These are phyloP conservation scores for Hippoglossus hippoglossus DNA, from an alignment of 2,797 vertebrate species.

Conservation along the genomic window DNA sequence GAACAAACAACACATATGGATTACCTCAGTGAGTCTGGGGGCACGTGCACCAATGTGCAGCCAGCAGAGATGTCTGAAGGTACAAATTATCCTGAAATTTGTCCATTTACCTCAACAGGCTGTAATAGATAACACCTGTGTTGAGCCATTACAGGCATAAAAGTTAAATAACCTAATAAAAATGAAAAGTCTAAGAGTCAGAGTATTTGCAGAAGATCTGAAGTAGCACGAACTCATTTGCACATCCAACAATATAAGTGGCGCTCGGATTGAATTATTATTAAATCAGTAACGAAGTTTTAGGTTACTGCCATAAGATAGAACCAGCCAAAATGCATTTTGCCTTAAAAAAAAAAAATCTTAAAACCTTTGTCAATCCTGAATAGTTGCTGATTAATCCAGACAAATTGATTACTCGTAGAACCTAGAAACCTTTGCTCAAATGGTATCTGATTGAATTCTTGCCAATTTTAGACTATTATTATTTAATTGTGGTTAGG, in stretches of 20 bases:
- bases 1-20: conserved; percentile 13
- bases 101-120: not conserved
- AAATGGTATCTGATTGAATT: too few species aligned
- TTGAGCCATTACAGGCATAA: not conserved
- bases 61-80: not conserved
- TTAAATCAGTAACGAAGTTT: too few species aligned
- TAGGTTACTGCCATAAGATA: too few species aligned
- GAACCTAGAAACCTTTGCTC: too few species aligned
- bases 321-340: too few species aligned
- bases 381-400: too few species aligned
- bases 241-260: not conserved
- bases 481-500: not conserved
- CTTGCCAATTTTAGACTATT: too few species aligned
- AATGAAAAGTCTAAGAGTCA: not conserved
- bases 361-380: too few species aligned
- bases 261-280: too few species aligned
- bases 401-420: too few species aligned
- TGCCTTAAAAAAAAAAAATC: too few species aligned
- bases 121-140: not conserved
- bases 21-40: conserved; percentile 26
- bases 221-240: not conserved
- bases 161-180: too few species aligned
- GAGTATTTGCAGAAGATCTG: not conserved
- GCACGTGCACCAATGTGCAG: conserved; percentile 22
- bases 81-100: not conserved